These are phyloP conservation scores for Vandiemenella viatica DNA, from an alignment of 2,888 invertebrate genomes.

Conservation along the genomic window DNA sequence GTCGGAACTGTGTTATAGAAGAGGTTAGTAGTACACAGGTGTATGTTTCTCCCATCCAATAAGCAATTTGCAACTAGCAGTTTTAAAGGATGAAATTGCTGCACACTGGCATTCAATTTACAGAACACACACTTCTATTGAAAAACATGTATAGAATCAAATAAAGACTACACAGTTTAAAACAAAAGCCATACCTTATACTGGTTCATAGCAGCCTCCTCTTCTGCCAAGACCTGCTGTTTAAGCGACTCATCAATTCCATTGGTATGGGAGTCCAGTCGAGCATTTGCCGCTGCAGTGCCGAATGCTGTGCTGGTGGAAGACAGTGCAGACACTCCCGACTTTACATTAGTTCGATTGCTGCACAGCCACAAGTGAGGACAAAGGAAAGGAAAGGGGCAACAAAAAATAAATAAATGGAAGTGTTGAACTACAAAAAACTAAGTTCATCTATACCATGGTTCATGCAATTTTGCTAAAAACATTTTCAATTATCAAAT, in stretches of 20 bases:
- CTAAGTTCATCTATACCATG: no score
- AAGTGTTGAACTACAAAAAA: slow-evolving; percentile 9
- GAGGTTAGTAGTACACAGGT: no score
- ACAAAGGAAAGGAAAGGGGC: slow-evolving; percentile 15
- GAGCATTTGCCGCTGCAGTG: slow-evolving; percentile 58
- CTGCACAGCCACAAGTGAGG: slow-evolving; percentile 31
- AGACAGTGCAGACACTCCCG: slow-evolving; percentile 74
- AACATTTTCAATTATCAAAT: no score
- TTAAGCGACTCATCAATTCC: slow-evolving; percentile 75
- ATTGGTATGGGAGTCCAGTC: slow-evolving; percentile 47
- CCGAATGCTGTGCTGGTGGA: slow-evolving; percentile 81
- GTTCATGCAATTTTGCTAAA: no score
- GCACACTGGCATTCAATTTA: no score
- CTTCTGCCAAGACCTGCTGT: slow-evolving; percentile 82
- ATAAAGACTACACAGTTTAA: not conserved
- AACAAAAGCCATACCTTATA: slow-evolving; percentile 55
- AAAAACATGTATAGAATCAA: not conserved
- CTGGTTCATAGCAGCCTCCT: slow-evolving; percentile 89
- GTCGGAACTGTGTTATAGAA: no score
- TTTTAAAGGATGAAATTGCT: no score
- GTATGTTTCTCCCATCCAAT: no score
- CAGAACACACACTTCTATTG: not conserved
- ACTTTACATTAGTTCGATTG: slow-evolving; percentile 78
- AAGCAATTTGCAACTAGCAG: no score
- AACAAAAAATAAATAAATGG: slow-evolving; percentile 14